Conservation (phyloP, 1,140 invertebrate genomes). For the Chlorops oryzae region DNA sequence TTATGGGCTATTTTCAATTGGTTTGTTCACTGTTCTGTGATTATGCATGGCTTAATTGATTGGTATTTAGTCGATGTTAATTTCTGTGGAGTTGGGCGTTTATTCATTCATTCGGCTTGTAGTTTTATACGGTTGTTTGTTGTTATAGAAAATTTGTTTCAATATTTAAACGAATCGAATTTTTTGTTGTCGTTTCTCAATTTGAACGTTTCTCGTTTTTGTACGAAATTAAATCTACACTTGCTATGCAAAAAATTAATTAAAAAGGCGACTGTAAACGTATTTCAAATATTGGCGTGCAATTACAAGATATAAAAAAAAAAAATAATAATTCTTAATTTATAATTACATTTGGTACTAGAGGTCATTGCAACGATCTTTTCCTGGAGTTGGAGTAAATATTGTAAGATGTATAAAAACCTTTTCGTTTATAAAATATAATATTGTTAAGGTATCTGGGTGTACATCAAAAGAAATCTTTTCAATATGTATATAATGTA, state of each 20-base stretch:
- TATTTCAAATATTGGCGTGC: too few species aligned
- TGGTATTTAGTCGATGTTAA: too few species aligned
- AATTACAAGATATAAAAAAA: not conserved
- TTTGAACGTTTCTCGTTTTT: too few species aligned
- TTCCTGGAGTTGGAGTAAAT: not conserved
- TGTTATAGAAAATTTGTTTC: too few species aligned
- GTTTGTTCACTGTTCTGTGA: not conserved
- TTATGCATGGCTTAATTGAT: too few species aligned
- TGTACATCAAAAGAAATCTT: not conserved
- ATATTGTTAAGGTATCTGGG: constrained; percentile 4
- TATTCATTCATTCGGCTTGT: too few species aligned
- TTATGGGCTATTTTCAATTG: not conserved
- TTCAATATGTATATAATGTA: not conserved
- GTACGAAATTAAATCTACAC: not conserved
- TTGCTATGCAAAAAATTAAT: not conserved
- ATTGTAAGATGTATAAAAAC: not conserved
- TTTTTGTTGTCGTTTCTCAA: too few species aligned
- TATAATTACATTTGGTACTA: constrained; percentile 9
- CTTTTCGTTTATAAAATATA: constrained; percentile 6
- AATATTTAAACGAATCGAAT: too few species aligned
- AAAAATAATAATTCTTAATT: not conserved
- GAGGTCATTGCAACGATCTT: constrained; percentile 8
- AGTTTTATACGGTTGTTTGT: too few species aligned
- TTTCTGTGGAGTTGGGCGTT: too few species aligned
- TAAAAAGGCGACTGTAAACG: too few species aligned